phyloP scores from a whole-genome alignment of 1,140 invertebrate genomes.

The Rhopalosiphum padi region DNA sequence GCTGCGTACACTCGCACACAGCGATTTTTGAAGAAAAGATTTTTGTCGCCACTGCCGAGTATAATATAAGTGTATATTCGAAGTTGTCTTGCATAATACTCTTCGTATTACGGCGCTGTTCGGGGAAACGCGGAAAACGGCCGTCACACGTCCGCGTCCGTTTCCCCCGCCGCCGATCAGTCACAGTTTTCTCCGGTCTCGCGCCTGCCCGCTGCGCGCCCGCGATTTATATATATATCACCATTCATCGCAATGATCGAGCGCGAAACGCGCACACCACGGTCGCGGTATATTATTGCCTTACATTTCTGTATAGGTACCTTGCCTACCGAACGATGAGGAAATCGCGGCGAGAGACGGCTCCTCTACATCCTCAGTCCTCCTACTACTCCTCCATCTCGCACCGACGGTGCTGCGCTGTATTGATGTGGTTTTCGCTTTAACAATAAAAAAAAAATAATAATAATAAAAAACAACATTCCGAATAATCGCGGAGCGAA shows the following conservation, averaged over 20 bases:
- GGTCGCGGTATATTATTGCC: not conserved
- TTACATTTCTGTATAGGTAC: not conserved
- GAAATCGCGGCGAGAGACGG: not conserved
- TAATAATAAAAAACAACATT: not conserved
- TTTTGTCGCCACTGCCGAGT: not conserved
- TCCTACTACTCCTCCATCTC: not conserved
- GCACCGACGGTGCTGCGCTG: too few relatives aligned
- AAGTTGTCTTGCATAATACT: not conserved
- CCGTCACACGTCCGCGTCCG: not conserved
- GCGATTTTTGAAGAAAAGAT: not conserved
- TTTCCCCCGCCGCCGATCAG: not conserved
- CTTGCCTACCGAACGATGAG: not conserved
- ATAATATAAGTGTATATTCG: not conserved
- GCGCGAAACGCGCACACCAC: not conserved
- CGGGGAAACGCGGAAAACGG: conserved; percentile 38
- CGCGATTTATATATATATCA: not conserved
- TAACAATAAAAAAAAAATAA: not conserved
- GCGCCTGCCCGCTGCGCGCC: not conserved
- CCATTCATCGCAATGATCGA: not conserved
- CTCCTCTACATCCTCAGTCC: not conserved
- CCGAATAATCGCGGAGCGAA: not conserved
- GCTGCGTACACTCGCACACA: not conserved
- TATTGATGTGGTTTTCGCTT: not conserved
- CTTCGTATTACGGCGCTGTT: not conserved
- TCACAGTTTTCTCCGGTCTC: conserved; percentile 39